Evolutionary conservation across 2,113 vertebrate genomes (phyloP).

Genomic region (Periophthalmodon schlosseri): DNA sequence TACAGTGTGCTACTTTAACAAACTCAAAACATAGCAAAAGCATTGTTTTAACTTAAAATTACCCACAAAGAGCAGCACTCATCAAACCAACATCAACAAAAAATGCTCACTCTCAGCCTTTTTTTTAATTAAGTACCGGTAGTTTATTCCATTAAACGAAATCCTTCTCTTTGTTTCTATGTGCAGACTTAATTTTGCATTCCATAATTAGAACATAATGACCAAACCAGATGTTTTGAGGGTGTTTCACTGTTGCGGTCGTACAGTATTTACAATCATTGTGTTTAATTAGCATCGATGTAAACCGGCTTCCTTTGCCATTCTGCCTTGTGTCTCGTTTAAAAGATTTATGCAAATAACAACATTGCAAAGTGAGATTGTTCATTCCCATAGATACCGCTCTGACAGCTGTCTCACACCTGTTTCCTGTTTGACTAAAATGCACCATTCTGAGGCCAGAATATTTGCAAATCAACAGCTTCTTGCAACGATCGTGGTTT

Average conservation of each 20-base stretch:
- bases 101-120: too few species aligned
- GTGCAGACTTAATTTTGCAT: neutral
- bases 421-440: conserved; percentile 40
- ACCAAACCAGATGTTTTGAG: neutral
- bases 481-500: neutral
- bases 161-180: too few species aligned
- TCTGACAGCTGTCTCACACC: conserved; percentile 15
- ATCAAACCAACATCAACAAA: too few species aligned
- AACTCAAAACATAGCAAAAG: too few species aligned
- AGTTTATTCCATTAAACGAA: too few species aligned
- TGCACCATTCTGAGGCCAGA: conserved; percentile 16
- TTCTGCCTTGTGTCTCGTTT: neutral
- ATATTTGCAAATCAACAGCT: conserved; percentile 8
- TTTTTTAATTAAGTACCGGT: too few species aligned
- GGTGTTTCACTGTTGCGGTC: neutral
- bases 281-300: neutral
- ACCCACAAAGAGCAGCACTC: too few species aligned
- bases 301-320: neutral
- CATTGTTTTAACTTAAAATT: too few species aligned
- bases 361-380: neutral
- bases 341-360: neutral
- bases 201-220: neutral
- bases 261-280: neutral
- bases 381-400: neutral
- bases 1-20: too few species aligned